Evolutionary conservation across 1,140 invertebrate species (phyloP).

Genomic region (Dendrolimus punctatus): DNA sequence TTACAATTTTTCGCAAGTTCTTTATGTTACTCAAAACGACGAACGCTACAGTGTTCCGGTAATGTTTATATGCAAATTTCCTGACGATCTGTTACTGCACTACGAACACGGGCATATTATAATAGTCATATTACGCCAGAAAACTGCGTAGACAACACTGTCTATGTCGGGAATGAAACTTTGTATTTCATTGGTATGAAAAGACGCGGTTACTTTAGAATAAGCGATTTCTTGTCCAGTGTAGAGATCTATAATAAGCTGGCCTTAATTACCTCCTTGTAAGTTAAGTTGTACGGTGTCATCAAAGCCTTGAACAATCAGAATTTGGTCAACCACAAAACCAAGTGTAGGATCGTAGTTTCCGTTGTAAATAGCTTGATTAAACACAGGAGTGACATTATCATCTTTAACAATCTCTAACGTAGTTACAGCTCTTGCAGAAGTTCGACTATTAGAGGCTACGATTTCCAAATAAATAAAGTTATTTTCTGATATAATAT

Average conservation of each 20-base stretch:
- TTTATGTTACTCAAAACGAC: no score
- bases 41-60: no score
- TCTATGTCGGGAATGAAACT: slow-evolving; percentile 4
- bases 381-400: slow-evolving; percentile 26
- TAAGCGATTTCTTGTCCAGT: no score
- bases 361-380: slow-evolving; percentile 23
- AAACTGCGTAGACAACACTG: neutral
- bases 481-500: slow-evolving; percentile 25
- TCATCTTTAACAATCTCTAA: slow-evolving; percentile 43
- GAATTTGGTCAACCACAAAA: slow-evolving; percentile 22
- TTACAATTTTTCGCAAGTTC: no score
- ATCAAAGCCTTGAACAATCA: slow-evolving; percentile 31
- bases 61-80: no score
- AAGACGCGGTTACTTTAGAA: no score
- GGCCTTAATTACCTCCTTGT: slow-evolving; percentile 26
- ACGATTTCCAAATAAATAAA: slow-evolving; percentile 27
- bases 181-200: neutral
- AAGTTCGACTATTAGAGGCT: slow-evolving; percentile 21
- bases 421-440: slow-evolving; percentile 20
- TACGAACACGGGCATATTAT: neutral
- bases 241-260: no score
- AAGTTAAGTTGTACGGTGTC: slow-evolving; percentile 18
- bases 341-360: slow-evolving; percentile 17
- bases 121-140: neutral
- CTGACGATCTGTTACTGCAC: neutral